Evolutionary conservation across 2,888 invertebrate genomes (phyloP).

Genomic region (Pinctada fucata): DNA sequence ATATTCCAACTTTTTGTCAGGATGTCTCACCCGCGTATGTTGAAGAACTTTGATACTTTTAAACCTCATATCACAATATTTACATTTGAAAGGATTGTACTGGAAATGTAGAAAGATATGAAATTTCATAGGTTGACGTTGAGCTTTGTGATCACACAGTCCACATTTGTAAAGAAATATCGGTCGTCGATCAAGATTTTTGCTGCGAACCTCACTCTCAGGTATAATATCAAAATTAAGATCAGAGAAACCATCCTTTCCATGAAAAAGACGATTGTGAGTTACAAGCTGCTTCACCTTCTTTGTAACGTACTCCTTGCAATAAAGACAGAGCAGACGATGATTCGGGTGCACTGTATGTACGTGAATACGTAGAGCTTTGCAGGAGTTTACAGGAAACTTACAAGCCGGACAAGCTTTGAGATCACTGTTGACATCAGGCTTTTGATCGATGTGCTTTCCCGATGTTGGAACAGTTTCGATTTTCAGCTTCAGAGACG

Average conservation of each 20-base stretch:
- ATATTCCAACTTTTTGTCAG: conserved; percentile 34
- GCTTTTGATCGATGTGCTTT: neutral
- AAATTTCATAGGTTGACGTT: conserved; percentile 11
- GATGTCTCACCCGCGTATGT: conserved; percentile 40
- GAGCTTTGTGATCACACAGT: conserved; percentile 23
- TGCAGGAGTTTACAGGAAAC: neutral
- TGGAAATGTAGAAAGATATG: conserved; percentile 47
- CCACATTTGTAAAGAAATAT: conserved; percentile 28
- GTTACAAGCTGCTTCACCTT: neutral
- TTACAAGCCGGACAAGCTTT: neutral
- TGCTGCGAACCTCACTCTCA: conserved; percentile 2
- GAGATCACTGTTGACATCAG: neutral
- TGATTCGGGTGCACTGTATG: neutral
- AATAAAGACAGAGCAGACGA: conserved; percentile 7
- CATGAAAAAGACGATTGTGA: conserved; percentile 12
- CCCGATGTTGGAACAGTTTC: neutral
- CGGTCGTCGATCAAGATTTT: conserved; percentile 6
- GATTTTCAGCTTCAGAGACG: neutral
- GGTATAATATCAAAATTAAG: conserved; percentile 10
- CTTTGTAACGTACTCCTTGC: conserved; percentile 19
- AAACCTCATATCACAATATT: conserved; percentile 38
- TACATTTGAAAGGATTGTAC: conserved; percentile 49
- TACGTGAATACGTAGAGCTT: neutral
- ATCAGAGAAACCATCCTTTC: neutral
- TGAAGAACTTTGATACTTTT: neutral